Base-by-base conservation (phyloP, 2,797 vertebrate genomes). In the Hoplostethus atlanticus region DNA sequence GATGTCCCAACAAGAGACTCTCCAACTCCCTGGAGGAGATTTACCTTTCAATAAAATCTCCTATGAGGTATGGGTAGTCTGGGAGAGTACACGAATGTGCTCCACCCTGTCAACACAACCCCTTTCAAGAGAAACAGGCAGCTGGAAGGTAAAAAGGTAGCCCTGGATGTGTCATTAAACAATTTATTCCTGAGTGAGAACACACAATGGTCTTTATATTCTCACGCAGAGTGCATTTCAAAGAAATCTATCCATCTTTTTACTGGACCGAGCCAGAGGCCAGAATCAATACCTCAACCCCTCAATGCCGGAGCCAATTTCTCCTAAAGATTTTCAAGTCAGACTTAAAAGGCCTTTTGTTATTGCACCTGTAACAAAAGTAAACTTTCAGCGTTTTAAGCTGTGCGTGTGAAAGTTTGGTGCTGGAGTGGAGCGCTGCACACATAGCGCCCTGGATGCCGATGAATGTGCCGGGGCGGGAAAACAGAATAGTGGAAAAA, bases 201-300 rank as follows among this genome's bases (percentile, higher is more conserved):
- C 87, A 92, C 91, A 93, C 91, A 92, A 87, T 84, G 82, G 88
- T 91, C 84, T 93, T 94, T 92, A 93, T 91, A 91, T 91, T 92
- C 89, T 87, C 90, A 92, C 89, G 87, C 87, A 80, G 90, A 91
- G 92, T 87, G 90, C 90, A 89, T 93, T 94, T 93, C 91, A 94
- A 93, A 94, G 91, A 93, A 93, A 95, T 94, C 94, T 92, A 95
- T 94, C 93, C 92, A 92, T 94, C 93, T 94, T 93, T 94, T 91
- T 21, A 89, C 92, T 84, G 86, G 85, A 87, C 90, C 79, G 76
- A 93, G 93, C 93, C 93, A 92, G 90, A 86, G 93, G 91, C 93
- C 87, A 89, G 90, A 89, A 95, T 95, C 94, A 84, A 95, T 95
- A 92, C 59, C 81, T 87, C 91, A 91, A 89, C 86, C 92, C 90